These are phyloP conservation scores for Seison nebaliae DNA, from an alignment of 1,140 invertebrate genomes.

Conservation along the genomic window DNA sequence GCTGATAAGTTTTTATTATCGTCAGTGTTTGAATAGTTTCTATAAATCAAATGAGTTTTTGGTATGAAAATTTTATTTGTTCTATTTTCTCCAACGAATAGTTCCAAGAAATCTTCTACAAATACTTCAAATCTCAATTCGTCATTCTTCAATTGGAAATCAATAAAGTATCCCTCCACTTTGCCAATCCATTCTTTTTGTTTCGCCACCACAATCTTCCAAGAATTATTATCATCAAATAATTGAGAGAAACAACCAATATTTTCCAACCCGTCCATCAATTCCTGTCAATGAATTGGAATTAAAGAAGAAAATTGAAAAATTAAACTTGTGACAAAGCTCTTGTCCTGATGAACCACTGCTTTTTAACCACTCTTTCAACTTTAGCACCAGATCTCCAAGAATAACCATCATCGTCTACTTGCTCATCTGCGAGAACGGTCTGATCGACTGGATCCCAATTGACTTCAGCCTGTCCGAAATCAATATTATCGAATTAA, in stretches of 20 bases:
- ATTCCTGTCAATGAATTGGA: background rate
- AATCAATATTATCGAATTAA: background rate
- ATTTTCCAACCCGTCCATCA: constrained; percentile 13
- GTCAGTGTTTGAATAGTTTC: too few relatives aligned
- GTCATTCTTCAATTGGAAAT: constrained; percentile 37
- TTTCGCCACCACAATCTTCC: constrained; percentile 55
- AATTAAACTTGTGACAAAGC: constrained; percentile 47
- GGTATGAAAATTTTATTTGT: too few relatives aligned
- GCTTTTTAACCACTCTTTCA: constrained; percentile 55
- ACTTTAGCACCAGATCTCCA: constrained; percentile 89
- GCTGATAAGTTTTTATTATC: too few relatives aligned
- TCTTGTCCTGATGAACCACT: constrained; percentile 83
- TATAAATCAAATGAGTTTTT: too few relatives aligned
- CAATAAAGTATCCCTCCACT: constrained; percentile 49
- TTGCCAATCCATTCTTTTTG: constrained; percentile 86
- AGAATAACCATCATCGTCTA: constrained; percentile 59
- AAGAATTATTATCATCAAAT: too few relatives aligned
- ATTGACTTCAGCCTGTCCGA: constrained; percentile 50
- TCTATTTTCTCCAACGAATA: background rate
- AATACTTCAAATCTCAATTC: constrained; percentile 9
- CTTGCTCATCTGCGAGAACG: constrained; percentile 85
- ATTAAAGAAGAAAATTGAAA: background rate
- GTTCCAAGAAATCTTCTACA: constrained; percentile 18
- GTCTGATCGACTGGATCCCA: constrained; percentile 97
- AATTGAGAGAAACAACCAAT: too few relatives aligned